Evolutionary conservation across 2,888 invertebrate genomes (phyloP).

Genomic region (Platycnemis pennipes): DNA sequence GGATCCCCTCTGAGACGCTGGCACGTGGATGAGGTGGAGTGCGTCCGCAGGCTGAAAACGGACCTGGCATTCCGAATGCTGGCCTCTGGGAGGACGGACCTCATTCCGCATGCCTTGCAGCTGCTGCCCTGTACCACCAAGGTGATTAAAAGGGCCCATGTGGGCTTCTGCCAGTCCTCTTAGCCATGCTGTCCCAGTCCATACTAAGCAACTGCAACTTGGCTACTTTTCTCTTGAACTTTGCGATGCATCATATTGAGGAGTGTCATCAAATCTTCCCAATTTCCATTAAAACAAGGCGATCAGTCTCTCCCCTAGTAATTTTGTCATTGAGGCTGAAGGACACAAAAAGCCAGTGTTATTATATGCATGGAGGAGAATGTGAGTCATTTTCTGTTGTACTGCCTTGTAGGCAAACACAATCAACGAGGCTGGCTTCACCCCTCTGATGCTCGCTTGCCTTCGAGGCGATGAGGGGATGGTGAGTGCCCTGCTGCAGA

Average conservation of each 20-base stretch:
- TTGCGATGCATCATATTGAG: too few species aligned
- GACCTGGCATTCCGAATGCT: constrained; percentile 91
- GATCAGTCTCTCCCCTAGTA: too few species aligned
- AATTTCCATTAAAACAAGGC: too few species aligned
- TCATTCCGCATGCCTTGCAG: constrained; percentile 88
- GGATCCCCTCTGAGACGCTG: constrained; percentile 77
- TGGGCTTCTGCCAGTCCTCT: too few species aligned
- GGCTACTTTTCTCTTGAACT: too few species aligned
- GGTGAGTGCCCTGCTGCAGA: constrained; percentile 86
- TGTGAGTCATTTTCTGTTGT: not conserved
- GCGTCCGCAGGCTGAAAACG: constrained; percentile 84
- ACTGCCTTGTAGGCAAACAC: constrained; percentile 83
- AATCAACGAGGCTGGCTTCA: constrained; percentile 88
- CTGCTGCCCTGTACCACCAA: constrained; percentile 86
- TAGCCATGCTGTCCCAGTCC: too few species aligned
- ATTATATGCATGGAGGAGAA: too few species aligned
- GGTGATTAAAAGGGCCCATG: too few species aligned
- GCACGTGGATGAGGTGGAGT: constrained; percentile 80
- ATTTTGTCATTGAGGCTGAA: too few species aligned
- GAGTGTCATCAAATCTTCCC: too few species aligned
- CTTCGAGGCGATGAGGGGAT: constrained; percentile 90
- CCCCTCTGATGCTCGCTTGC: constrained; percentile 91
- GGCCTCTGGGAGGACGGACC: constrained; percentile 88
- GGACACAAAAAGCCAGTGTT: too few species aligned
- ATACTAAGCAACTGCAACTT: too few species aligned